Base-by-base conservation (phyloP, 2,888 invertebrate species). In the Agrotis clavis region DNA sequence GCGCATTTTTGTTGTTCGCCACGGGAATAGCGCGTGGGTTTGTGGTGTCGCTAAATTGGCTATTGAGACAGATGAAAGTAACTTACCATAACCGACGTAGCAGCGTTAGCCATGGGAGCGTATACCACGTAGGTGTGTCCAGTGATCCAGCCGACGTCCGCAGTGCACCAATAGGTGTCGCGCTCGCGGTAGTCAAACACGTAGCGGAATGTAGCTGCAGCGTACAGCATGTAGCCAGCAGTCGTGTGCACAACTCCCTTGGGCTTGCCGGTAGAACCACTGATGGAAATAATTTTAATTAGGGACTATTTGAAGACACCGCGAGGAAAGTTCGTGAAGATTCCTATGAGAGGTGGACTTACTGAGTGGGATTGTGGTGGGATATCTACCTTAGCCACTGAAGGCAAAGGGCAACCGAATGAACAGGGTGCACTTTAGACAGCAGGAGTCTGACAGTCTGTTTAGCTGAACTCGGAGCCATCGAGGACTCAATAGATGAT, bases 221-320 rank as follows among this genome's bases (percentile, higher is more conserved):
- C 98, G 92, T 99, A 99, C 71, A 99, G 90, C 96, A 99, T 97
- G 95, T 99, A 99, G 0, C 99, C 99, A 0, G 97, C 99, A 0
- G 98, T 98, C 0, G 99, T 99, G 93, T 99, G 99, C 47, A 99
- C 94, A 6, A 99, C 99, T 21, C 99, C 99, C 92, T 99, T 99
- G 0, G 99, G 99, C 92, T 99, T 99, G 30, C 99, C 99, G 1
- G 99, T 99, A 0, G 99, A 99, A 0, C 99, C 99, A 87, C 97
- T 97, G 83, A 25, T 47, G 11, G 6, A 56, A 73, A 72, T 2
- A 53, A 59, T 45, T 16, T 21, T 48, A 4, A 74, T 68, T 21
- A 74, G 25, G 19, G 35, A 56, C 19, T 41, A 45, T 51, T 45
- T 57, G 4, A 51, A 56, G 9, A 57, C 3, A 4, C n/a, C 5